These are phyloP conservation scores for Catagonus wagneri DNA, from an alignment of 2,113 vertebrate species.

Conservation along the genomic window DNA sequence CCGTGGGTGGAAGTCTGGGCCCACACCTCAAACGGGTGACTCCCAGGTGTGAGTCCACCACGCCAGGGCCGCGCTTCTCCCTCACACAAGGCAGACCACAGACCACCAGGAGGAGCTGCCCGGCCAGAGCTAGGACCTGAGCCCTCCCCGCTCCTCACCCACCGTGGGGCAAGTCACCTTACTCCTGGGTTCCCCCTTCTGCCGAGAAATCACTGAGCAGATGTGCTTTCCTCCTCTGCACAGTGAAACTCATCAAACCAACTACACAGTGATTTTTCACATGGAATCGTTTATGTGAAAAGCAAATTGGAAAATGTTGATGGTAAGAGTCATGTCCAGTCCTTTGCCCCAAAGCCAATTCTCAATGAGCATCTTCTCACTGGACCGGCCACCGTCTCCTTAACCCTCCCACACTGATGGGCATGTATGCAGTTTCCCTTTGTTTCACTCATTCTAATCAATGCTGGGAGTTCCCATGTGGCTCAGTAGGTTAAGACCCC, in stretches of 20 bases:
- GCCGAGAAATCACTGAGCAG: accelerated
- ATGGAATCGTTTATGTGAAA: background rate
- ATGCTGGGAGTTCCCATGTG: no score
- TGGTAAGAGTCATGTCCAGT: background rate
- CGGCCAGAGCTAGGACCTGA: background rate
- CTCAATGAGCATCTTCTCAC: background rate
- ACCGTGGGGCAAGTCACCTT: background rate
- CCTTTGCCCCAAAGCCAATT: background rate
- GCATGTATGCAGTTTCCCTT: background rate
- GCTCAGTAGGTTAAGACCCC: no score
- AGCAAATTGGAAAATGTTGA: background rate
- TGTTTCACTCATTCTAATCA: background rate
- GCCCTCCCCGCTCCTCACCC: background rate
- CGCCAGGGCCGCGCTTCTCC: background rate
- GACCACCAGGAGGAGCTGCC: background rate
- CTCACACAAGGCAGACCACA: accelerated
- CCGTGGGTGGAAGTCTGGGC: background rate
- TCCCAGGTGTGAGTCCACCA: accelerated
- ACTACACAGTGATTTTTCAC: background rate
- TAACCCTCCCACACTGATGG: accelerated
- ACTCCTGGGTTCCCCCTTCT: background rate
- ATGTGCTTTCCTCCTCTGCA: background rate
- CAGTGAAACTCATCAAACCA: background rate
- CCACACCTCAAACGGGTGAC: background rate
- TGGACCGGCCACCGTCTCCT: accelerated